Evolutionary conservation across 2,888 invertebrate species (phyloP).

Genomic region (Trypoxylon attenuatum): DNA sequence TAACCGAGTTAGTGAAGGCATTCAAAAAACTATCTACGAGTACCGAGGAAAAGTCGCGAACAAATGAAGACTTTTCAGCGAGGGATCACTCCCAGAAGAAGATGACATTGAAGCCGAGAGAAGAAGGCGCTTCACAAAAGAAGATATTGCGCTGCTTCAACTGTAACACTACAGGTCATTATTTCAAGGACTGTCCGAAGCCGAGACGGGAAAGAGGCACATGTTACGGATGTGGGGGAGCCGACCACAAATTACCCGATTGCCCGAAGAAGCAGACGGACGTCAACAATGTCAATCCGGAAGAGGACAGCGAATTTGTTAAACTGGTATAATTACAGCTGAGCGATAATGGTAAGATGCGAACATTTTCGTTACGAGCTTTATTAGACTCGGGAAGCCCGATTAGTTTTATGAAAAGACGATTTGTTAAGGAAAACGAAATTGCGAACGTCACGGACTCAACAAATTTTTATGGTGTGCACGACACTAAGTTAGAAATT

Average conservation of each 20-base stretch:
- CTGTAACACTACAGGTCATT: not conserved
- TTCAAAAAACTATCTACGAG: not conserved
- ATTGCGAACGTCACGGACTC: not conserved
- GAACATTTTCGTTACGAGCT: not conserved
- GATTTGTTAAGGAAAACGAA: not conserved
- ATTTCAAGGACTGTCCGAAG: not conserved
- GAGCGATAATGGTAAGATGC: not conserved
- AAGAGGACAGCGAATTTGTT: not conserved
- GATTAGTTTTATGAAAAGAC: too few species aligned
- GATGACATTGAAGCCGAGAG: too few species aligned
- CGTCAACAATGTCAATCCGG: too few species aligned
- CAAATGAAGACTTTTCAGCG: not conserved
- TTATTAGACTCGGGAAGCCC: not conserved
- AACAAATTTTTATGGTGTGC: not conserved
- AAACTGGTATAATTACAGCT: not conserved
- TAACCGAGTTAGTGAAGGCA: not conserved
- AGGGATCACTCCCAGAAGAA: not conserved
- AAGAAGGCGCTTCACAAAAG: too few species aligned
- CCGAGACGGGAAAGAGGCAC: not conserved
- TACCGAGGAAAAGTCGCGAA: not conserved
- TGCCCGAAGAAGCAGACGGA: too few species aligned
- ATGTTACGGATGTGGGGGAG: not conserved
- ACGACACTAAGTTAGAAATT: not conserved
- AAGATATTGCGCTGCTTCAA: too few species aligned
- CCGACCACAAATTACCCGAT: too few species aligned